Evolutionary conservation across 2,888 invertebrate species (phyloP), one percentile per base, ranked within the genome.

Genomic region (Erebia palarica): DNA sequence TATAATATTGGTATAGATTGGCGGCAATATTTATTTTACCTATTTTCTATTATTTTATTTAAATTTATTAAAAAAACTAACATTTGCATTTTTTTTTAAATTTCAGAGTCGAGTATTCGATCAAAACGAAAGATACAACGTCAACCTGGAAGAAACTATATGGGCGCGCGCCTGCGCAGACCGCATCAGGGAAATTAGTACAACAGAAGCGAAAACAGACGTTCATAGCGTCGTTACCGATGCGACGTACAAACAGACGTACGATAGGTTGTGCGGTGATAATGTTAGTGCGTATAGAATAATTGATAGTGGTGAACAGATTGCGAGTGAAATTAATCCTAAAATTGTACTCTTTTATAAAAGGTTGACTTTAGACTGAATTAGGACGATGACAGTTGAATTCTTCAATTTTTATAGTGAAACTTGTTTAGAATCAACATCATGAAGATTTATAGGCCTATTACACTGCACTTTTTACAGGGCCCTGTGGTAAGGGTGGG

Each of bases 51-150:
- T 27, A 27, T 27, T 27, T 27, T 3, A 27, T n/a, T n/a, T n/a
- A 4, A 27, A 27, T 27, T 27, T 27, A 27, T 27, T 27, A 27
- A 27, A 27, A 27, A 21, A 21, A 21, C 21, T 21, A 27, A 4
- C 27, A 0, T 3, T 27, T 4, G 4, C 3, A 3, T 27, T 27
- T 27, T 3, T 3, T 18, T 51, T 51, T n/a, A n/a, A n/a, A 9
- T 69, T 55, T 51, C 88, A 94, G 93, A 93, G 92, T 64, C 88
- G 95, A 78, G 94, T 95, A 0, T 96, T 96, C 83, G 95, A 96
- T 76, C 94, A 94, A 79, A 95, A 95, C 73, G 95, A 95, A 79
- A 87, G 92, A 73, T 95, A 95, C 86, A 96, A 95, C 81, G 89
- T 92, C 58, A 94, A 91, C 78, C 85, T 94, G 59, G 96, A 96